Evolutionary conservation across 1,140 invertebrate species (phyloP), one percentile per base, ranked within the genome.

Genomic region (Carposina sasakii): DNA sequence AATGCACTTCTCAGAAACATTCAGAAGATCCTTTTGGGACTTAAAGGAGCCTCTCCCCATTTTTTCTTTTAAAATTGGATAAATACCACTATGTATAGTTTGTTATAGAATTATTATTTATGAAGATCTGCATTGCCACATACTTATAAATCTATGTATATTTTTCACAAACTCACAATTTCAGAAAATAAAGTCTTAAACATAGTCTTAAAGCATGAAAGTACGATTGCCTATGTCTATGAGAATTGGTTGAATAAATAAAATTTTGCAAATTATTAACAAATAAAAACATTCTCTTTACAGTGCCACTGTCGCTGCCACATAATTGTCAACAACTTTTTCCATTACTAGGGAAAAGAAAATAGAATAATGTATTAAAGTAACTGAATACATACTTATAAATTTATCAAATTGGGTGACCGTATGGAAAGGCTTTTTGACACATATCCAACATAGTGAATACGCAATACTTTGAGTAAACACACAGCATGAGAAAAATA

Each of bases 1-100:
- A 92, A 92, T 92, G 91, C 91, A 92, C 91, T 91, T 91, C 88
- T 89, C 88, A 89, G 91, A 92, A 92, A 92, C 90, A 90, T 91
- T 91, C 90, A 92, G 91, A 92, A 92, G 91, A 92, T 85, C 75
- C 79, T 82, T 85, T 81, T 81, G 78, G 81, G 78, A 82, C 78
- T 63, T 34, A 28, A 71, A 54, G 69, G 73, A 81, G 67, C 59
- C 54, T 63, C 52, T 64, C 54, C 65, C 70, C 72, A 67, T 71
- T 63, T 70, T 71, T 60, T 67, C 61, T 60, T 65, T 66, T 64
- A 68, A 54, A 65, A 65, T 70, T 76, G 67, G 75, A 76, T 76
- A 71, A 71, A 76, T 75, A 78, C 66, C 67, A 74, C 71, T 73
- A 71, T 76, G 62, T 76, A 28, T 28, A 21, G 45, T 31, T 76